Evolutionary conservation across 2,113 vertebrate genomes (phyloP), one percentile per base, ranked within the genome.

Genomic region (Percina caprodes): DNA sequence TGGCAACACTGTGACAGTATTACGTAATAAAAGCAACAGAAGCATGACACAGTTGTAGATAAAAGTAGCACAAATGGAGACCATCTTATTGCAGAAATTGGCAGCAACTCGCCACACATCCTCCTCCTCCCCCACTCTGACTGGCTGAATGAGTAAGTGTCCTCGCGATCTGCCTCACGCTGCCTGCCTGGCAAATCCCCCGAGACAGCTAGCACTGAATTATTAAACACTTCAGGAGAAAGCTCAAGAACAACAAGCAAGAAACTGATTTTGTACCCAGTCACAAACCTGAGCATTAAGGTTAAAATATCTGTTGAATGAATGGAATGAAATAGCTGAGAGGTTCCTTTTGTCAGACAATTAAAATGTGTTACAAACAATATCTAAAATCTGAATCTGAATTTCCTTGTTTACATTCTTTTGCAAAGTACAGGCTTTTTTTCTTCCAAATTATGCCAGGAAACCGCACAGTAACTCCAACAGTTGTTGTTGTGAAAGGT

Each of bases 171-270:
- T 88, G 79, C 84, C 83, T 85, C 84, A 78, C 66, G 48, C 81
- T 45, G 90, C 82, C 88, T 88, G 92, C 86, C 84, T 86, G 89
- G 85, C 84, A 83, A 86, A 72, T 91, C 93, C 93, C 93, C 35
- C 1, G 90, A 88, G 94, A 94, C 76, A 62, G 60, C 80, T 69
- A 79, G 65, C 84, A 56, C 92, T 95, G 95, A 95, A 95, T 95
- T 95, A 95, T 95, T 95, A 93, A 95, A 91, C 86, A 92, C 89
- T 91, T 74, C 81, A 70, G 68, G 73, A 92, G 92, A 92, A 89
- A 85, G 85, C 89, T 89, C 63, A 77, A 66, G 82, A 90, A 92
- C 87, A 91, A 85, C 85, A 73, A 87, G 79, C 76, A 75, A 68
- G 56, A 83, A 89, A 48, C 65, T 48, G 86, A 86, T 87, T 90